Evolutionary conservation across 2,113 vertebrate genomes (phyloP), one percentile per base, ranked within the genome.

Genomic region (Callithrix jacchus): DNA sequence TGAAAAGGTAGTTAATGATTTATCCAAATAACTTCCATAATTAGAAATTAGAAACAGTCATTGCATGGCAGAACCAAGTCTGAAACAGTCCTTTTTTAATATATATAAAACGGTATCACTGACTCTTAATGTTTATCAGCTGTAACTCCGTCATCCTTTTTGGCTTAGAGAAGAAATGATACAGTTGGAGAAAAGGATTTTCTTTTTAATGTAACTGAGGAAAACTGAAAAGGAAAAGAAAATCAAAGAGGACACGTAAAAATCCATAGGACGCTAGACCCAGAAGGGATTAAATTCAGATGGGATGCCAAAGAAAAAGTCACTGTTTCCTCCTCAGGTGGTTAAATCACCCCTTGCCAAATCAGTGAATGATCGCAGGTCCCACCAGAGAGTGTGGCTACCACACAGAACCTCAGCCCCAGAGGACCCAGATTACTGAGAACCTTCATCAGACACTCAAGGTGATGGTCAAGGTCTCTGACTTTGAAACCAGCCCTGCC

Each of bases 41-140:
- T 93, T 79, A 91, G 18, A 92, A 86, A 91, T 68, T 47, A 93
- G 79, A 91, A 97, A 32, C 32, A 74, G 58, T 61, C 32, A 47
- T 61, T 86, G 25, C 3, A 14, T 17, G 21, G 32, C 23, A 94
- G 83, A 94, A 42, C 21, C 32, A 89, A n/a, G 7, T 47, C 35
- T 35, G 87, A 21, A 56, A 83, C 5, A 54, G 18, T 80, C 20
- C 52, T 7, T 66, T 54, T 23, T 25, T 3, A 25, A 73, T 7
- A n/a, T 30, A 54, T n/a, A 35, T 94, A 80, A 76, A 91, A 91
- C 42, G 10, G 5, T 32, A n/a, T 80, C 54, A 74, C 47, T 80
- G 71, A 92, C 21, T 47, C 18, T 93, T 66, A 42, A 47, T 61
- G 52, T n/a, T 71, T 87, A 74, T 87, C 47, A 61, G 76, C 23